These are phyloP conservation scores for Eulemur mongoz DNA, from an alignment of 2,797 vertebrate species.

Conservation along the genomic window DNA sequence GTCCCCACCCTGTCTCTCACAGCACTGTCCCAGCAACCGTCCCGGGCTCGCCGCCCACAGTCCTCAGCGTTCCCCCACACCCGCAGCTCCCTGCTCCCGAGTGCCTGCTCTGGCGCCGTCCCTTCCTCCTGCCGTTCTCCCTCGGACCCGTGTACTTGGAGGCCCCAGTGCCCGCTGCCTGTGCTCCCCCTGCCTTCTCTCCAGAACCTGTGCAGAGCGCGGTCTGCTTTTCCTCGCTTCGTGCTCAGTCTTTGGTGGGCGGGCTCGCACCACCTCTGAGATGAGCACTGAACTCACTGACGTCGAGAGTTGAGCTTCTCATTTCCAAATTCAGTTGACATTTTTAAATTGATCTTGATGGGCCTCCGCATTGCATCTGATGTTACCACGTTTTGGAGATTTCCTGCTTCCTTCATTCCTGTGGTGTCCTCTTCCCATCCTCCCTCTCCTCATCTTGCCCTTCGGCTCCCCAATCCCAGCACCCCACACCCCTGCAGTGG, in stretches of 20 bases:
- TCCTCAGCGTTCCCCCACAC: neutral
- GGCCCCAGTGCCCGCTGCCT: accelerated
- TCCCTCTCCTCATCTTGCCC: accelerated
- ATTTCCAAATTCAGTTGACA: neutral
- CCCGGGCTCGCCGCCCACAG: too few species aligned
- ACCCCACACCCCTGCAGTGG: accelerated
- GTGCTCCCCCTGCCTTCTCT: accelerated
- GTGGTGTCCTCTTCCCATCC: neutral
- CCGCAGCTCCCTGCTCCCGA: too few species aligned
- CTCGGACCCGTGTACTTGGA: too few species aligned
- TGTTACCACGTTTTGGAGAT: neutral
- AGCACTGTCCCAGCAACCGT: accelerated
- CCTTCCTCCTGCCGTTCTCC: accelerated
- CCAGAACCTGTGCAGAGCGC: accelerated
- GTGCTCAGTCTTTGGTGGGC: accelerated
- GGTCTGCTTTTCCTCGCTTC: accelerated
- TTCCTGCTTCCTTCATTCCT: neutral
- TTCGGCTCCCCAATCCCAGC: accelerated
- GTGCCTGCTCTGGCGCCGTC: accelerated
- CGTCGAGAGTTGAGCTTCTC: accelerated
- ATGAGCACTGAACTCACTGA: neutral
- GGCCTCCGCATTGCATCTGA: neutral
- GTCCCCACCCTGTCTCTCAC: neutral
- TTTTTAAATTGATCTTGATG: neutral
- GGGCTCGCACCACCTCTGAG: accelerated